Evolutionary conservation across 1,140 invertebrate genomes (phyloP), one percentile per base, ranked within the genome.

Genomic region (Dendroctonus valens): DNA sequence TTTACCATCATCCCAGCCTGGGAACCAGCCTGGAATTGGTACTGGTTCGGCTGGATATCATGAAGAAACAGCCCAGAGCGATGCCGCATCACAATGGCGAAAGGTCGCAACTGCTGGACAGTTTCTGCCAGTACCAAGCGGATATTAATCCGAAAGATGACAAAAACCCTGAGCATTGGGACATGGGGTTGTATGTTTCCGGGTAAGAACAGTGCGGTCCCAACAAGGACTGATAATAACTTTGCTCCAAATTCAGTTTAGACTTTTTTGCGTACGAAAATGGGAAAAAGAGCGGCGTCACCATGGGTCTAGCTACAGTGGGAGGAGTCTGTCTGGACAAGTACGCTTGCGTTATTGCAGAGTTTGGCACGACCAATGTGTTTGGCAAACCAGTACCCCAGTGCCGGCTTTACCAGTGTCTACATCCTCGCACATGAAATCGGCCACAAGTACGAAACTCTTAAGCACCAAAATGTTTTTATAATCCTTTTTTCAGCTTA

Each of bases 391-490:
- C 92, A n/a, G 40, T 87, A 87, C 76, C 77, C 77, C 1, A 79
- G 76, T 68, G 76, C 77, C 37, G 77, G 77, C 11, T 92, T 93
- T 60, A 90, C 91, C 59, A 92, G 91, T 59, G 89, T 93, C 55
- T 93, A 91, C 72, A 89, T 93, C 11, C 87, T 92, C 11, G 91
- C 91, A 0, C 92, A 93, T 72, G 92, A 94, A 82, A 92, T 94
- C 54, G 92, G 91, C 65, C 91, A 94, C 76, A 93, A 92, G 91
- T 92, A 82, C 83, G 83, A 52, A 26, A 52, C 9, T 26, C 14
- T n/a, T n/a, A n/a, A n/a, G n/a, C n/a, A n/a, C n/a, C n/a, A n/a
- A n/a, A n/a, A n/a, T n/a, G n/a, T n/a, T 57, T 39, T 40, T 12
- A n/a, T 40, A 11, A 26, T 51, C 7, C 0, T 68, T 63, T 42